Conservation (phyloP, 1,140 invertebrate species). For the Carposina sasakii region DNA sequence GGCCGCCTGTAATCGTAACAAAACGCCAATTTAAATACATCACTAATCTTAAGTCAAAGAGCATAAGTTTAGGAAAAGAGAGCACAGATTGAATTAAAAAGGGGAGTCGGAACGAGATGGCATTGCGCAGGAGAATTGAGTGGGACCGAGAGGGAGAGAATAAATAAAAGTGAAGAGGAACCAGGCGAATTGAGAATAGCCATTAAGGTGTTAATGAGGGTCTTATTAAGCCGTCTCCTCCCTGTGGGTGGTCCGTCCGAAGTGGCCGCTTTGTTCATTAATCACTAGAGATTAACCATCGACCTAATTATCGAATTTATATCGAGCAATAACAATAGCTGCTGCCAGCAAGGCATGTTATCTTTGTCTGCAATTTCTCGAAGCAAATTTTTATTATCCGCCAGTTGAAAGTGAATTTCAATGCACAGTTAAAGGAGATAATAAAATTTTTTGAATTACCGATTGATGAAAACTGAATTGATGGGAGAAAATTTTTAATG, state of each 20-base stretch:
- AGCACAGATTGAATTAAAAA: conserved; percentile 60
- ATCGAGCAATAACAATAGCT: conserved; percentile 31
- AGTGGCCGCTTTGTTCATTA: conserved; percentile 54
- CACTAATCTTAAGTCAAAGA: conserved; percentile 68
- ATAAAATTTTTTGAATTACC: too few species aligned
- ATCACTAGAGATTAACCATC: conserved; percentile 50
- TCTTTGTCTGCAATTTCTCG: conserved; percentile 4
- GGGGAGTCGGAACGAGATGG: conserved; percentile 36
- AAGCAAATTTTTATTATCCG: too few species aligned
- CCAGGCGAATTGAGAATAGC: conserved; percentile 65
- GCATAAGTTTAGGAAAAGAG: conserved; percentile 61
- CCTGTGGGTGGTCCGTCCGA: conserved; percentile 58
- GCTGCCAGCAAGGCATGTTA: conserved; percentile 10
- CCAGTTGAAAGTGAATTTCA: too few species aligned
- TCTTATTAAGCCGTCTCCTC: conserved; percentile 67
- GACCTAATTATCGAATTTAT: conserved; percentile 57
- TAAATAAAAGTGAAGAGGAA: conserved; percentile 60
- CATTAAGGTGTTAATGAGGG: conserved; percentile 69
- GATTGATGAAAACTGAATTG: too few species aligned
- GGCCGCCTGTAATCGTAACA: conserved; percentile 51
- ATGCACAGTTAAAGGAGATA: too few species aligned
- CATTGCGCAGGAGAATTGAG: conserved; percentile 22
- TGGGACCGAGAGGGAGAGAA: conserved; percentile 39
- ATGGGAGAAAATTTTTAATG: too few species aligned
- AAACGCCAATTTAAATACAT: conserved; percentile 65